Evolutionary conservation across 2,797 vertebrate species (phyloP).

Genomic region (Sebastes vulpes): DNA sequence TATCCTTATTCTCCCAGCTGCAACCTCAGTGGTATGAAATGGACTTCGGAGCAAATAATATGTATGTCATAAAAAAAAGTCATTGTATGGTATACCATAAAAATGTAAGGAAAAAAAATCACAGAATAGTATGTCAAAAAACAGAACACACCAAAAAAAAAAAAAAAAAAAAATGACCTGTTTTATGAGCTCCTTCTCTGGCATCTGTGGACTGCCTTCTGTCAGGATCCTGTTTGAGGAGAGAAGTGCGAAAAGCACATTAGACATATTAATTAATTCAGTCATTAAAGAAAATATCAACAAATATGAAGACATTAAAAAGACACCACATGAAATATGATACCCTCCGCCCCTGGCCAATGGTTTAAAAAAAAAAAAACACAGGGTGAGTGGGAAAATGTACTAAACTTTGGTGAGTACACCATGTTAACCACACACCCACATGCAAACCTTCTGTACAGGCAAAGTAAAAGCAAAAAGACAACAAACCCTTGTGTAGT

Average conservation of each 20-base stretch:
- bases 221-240: slow-evolving; percentile 88
- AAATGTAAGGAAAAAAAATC: not conserved
- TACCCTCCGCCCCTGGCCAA: not conserved
- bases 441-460: slow-evolving; percentile 45
- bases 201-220: slow-evolving; percentile 84
- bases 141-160: not conserved
- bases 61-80: too few relatives aligned
- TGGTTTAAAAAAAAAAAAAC: not conserved
- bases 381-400: slow-evolving; percentile 11
- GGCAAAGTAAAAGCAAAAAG: slow-evolving; percentile 57
- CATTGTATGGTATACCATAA: too few relatives aligned
- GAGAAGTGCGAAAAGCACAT: slow-evolving; percentile 1
- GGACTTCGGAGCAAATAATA: too few relatives aligned
- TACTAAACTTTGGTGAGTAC: not conserved
- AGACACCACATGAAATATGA: not conserved
- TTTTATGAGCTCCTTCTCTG: slow-evolving; percentile 86
- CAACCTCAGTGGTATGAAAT: fast-evolving
- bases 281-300: not conserved
- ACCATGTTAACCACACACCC: slow-evolving; percentile 34
- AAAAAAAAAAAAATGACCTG: slow-evolving; percentile 78
- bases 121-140: not conserved
- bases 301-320: not conserved
- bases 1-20: too few relatives aligned
- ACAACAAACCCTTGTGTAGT: slow-evolving; percentile 67
- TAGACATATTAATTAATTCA: not conserved